Percentiles rank a stretch among this genome's conserved stretches.
These are phyloP conservation scores for Colostygia pectinataria DNA, from an alignment of 2,888 invertebrate species.

Conservation along the genomic window DNA sequence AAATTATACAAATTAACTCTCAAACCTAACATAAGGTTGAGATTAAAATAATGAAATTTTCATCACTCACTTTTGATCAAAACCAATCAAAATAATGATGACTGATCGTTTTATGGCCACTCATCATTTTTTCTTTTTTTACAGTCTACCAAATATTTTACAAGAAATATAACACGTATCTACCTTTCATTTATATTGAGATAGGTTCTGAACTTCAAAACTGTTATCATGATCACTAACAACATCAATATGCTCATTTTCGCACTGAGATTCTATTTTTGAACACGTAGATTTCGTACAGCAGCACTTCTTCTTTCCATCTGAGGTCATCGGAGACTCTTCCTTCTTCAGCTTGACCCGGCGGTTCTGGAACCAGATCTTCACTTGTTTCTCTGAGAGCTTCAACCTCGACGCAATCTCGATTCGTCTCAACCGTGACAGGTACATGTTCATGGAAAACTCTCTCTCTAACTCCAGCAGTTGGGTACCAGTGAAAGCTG, in stretches of 20 bases:
- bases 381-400: conserved; percentile 97
- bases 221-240: conserved; percentile 69
- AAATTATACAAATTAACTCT: too few species aligned
- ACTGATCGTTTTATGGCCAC: too few species aligned
- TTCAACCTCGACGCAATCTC: conserved; percentile 95
- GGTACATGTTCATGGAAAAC: conserved; percentile 94
- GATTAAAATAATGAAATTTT: too few species aligned
- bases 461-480: conserved; percentile 94
- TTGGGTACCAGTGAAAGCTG: conserved; percentile 96
- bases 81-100: too few species aligned
- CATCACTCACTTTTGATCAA: too few species aligned
- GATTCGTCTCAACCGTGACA: conserved; percentile 93
- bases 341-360: conserved; percentile 97
- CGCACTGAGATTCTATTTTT: conserved; percentile 58
- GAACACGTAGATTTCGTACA: conserved; percentile 62
- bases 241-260: conserved; percentile 73
- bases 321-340: conserved; percentile 81
- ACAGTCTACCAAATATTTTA: too few species aligned
- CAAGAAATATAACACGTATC: too few species aligned
- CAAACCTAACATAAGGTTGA: too few species aligned
- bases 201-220: conserved; percentile 61
- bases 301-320: conserved; percentile 68
- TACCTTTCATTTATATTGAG: conserved; percentile 54
- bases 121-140: too few species aligned
- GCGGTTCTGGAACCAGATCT: conserved; percentile 97